phyloP scores from a whole-genome alignment of 2,888 invertebrate species.

The Tipula vernalis region DNA sequence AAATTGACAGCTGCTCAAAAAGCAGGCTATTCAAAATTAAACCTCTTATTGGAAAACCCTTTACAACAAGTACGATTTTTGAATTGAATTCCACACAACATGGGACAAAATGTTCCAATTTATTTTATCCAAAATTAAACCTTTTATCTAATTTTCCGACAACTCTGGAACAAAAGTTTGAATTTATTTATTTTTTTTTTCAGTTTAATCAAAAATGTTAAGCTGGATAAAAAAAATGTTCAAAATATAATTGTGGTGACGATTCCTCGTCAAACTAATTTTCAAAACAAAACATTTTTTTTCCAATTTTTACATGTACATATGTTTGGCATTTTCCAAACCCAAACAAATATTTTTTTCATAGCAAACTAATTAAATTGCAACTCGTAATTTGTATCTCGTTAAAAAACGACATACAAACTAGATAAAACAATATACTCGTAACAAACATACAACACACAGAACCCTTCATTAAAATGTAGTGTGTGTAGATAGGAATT shows the following conservation, averaged over 20 bases:
- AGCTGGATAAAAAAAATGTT: neutral
- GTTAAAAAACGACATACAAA: neutral
- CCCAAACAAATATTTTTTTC: neutral
- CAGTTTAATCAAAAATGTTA: too few relatives aligned
- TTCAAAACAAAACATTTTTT: neutral
- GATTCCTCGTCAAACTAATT: neutral
- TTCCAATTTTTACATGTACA: neutral
- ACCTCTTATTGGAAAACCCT: too few relatives aligned
- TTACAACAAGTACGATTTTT: neutral
- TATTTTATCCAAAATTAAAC: neutral
- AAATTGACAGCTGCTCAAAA: too few relatives aligned
- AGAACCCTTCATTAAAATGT: too few relatives aligned
- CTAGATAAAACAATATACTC: neutral
- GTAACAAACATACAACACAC: too few relatives aligned
- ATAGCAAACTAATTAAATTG: neutral
- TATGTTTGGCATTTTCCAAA: neutral
- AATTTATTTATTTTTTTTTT: neutral
- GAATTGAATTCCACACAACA: neutral
- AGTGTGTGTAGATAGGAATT: neutral
- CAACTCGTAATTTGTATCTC: neutral
- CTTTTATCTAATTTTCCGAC: neutral
- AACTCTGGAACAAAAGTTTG: neutral
- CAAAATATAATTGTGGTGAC: neutral
- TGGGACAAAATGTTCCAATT: neutral
- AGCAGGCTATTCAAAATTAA: too few relatives aligned